These are phyloP conservation scores for Cotesia chilonis DNA, from an alignment of 1,140 invertebrate genomes.

Conservation along the genomic window DNA sequence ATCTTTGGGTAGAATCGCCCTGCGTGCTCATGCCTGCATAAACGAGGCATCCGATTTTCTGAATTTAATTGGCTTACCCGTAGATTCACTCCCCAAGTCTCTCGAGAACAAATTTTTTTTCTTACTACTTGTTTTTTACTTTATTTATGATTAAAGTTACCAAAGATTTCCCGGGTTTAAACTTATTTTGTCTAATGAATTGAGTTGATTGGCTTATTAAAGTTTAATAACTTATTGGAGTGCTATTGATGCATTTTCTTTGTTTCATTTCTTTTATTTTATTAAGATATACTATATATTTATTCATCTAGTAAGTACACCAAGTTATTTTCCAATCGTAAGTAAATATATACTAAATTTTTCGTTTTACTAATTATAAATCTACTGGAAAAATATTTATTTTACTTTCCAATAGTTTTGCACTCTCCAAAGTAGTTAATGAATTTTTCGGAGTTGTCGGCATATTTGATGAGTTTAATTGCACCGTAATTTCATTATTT, in stretches of 20 bases:
- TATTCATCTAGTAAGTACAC: too few species aligned
- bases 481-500: too few species aligned
- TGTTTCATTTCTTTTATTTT: constrained; percentile 21
- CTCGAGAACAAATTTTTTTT: constrained; percentile 18
- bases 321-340: too few species aligned
- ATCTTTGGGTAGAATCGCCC: constrained; percentile 33
- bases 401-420: constrained; percentile 9
- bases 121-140: constrained; percentile 16
- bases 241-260: constrained; percentile 3
- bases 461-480: too few species aligned
- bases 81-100: constrained; percentile 8
- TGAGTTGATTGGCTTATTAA: constrained; percentile 24
- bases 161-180: constrained; percentile 27
- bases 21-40: constrained; percentile 47
- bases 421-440: neutral
- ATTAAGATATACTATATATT: constrained; percentile 3
- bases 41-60: constrained; percentile 55
- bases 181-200: constrained; percentile 11
- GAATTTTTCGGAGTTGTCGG: too few species aligned
- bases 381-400: constrained; percentile 28
- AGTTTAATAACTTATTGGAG: constrained; percentile 26
- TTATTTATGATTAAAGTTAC: constrained; percentile 30
- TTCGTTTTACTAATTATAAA: too few species aligned
- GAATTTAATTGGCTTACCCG: constrained; percentile 57
- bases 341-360: too few species aligned